Evolutionary conservation across 2,888 invertebrate species (phyloP), one percentile per base, ranked within the genome.

Genomic region (Coenonympha arcania): DNA sequence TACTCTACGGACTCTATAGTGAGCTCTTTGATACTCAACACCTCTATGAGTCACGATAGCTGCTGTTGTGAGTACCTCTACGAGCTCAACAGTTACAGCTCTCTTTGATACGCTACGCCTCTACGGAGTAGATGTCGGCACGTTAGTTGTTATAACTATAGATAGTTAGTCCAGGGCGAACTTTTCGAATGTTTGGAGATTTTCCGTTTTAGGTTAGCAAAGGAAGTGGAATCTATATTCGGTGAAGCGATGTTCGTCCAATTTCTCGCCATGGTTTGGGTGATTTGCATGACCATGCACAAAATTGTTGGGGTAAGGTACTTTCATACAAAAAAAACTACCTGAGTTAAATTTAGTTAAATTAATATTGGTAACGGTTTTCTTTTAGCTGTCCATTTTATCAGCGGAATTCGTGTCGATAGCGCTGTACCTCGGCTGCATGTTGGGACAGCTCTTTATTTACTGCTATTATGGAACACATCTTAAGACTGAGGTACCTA

Each of bases 261-360:
- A 50, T 72, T 82, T 40, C 60, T 77, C 24, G 66, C 73, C 1
- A 75, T 71, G 64, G 71, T 76, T 4, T 81, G 79, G 82, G 80
- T 82, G 2, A 73, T 83, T 54, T 83, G 83, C 55, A 82, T 80
- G 78, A 80, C 79, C 1, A 65, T 75, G n/a, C 83, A 82, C 59
- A 83, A 79, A 55, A 78, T 82, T 39, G 74, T 74, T 15, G 74
- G 69, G 40, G 83, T 83, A 67, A 59, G 76, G 33, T 15, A 3
- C 13, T 9, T 9, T 9, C 6, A 8, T 4, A n/a, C 2, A 26
- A 9, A 4, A 6, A 6, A 13, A 31, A 13, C 13, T 31, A 30
- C 13, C n/a, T 11, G 11, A 31, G 6, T n/a, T 22, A 19, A 8
- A 18, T 42, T 19, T 43, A 2, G n/a, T 9, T 26, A 6, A 11